phyloP scores from a whole-genome alignment of 2,888 invertebrate genomes.

The Odontothrips loti region DNA sequence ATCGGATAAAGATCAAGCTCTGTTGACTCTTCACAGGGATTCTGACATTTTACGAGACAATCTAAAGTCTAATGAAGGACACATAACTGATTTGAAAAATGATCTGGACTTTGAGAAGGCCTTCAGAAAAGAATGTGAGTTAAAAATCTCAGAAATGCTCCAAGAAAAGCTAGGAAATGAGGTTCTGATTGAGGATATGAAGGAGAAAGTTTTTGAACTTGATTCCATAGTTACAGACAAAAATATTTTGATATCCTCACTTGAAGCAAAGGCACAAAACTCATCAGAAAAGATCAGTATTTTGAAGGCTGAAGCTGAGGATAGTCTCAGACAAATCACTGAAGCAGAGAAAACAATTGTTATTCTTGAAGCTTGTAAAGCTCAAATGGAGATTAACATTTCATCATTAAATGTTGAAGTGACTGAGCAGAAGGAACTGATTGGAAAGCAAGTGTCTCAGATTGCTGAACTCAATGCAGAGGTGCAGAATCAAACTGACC shows the following conservation, averaged over 20 bases:
- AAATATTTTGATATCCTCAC: neutral
- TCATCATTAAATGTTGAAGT: constrained; percentile 27
- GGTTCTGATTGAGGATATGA: constrained; percentile 10
- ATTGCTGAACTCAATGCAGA: constrained; percentile 20
- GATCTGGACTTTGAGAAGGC: constrained; percentile 4
- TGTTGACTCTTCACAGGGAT: neutral
- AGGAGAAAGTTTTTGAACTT: constrained; percentile 17
- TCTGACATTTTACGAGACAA: neutral
- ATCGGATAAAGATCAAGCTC: neutral
- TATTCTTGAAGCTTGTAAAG: constrained; percentile 12
- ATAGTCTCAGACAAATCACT: neutral
- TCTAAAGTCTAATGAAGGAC: neutral
- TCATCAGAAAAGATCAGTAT: neutral
- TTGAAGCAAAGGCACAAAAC: neutral
- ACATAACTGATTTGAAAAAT: neutral
- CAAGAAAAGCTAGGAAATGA: constrained; percentile 12
- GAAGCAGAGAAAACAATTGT: constrained; percentile 19
- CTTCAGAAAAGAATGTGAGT: neutral
- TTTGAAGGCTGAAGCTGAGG: neutral
- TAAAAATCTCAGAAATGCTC: neutral
- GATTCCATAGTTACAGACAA: neutral
- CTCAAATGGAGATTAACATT: constrained; percentile 2
- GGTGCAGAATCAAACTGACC: constrained; percentile 19
- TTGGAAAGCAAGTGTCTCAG: constrained; percentile 1
- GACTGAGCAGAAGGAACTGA: neutral